A percentile compares a stretch with the other conserved stretches of the same genome.
phyloP scores from a whole-genome alignment of 2,888 invertebrate species.

The Mactromeris polynyma region DNA sequence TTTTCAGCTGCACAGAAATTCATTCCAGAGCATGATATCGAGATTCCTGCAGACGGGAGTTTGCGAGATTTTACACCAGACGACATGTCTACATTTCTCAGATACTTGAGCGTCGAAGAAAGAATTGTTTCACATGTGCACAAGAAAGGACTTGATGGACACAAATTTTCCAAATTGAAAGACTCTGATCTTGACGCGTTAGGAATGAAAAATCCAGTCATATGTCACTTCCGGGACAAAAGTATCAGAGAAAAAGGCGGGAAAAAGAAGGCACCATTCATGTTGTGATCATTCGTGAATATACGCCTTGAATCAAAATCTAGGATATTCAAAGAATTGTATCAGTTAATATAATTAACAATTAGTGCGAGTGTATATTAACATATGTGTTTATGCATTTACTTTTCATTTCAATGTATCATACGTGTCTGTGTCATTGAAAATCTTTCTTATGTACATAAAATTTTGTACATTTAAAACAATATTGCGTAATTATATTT shows the following conservation, averaged over 20 bases:
- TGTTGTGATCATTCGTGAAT: constrained; percentile 65
- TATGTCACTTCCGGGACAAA: constrained; percentile 77
- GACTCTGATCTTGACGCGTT: constrained; percentile 83
- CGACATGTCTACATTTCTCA: constrained; percentile 83
- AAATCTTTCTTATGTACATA: not conserved
- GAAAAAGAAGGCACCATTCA: constrained; percentile 71
- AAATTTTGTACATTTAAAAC: too few relatives aligned
- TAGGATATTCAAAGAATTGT: not conserved
- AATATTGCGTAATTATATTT: too few relatives aligned
- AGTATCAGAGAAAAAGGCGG: constrained; percentile 61
- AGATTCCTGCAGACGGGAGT: constrained; percentile 83
- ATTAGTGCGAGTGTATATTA: not conserved
- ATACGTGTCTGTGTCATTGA: not conserved
- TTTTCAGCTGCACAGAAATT: constrained; percentile 73
- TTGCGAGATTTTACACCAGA: constrained; percentile 81
- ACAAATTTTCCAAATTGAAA: constrained; percentile 82
- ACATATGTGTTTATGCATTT: not conserved
- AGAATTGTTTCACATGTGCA: constrained; percentile 78
- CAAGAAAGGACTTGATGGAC: constrained; percentile 83
- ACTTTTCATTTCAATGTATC: not conserved
- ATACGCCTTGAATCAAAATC: not conserved
- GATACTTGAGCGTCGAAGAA: constrained; percentile 81
- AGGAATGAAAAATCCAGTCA: constrained; percentile 82
- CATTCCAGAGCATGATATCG: constrained; percentile 82
- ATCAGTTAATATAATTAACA: not conserved